These are phyloP conservation scores for Mixornis gularis DNA, from an alignment of 2,113 vertebrate species.

Conservation along the genomic window DNA sequence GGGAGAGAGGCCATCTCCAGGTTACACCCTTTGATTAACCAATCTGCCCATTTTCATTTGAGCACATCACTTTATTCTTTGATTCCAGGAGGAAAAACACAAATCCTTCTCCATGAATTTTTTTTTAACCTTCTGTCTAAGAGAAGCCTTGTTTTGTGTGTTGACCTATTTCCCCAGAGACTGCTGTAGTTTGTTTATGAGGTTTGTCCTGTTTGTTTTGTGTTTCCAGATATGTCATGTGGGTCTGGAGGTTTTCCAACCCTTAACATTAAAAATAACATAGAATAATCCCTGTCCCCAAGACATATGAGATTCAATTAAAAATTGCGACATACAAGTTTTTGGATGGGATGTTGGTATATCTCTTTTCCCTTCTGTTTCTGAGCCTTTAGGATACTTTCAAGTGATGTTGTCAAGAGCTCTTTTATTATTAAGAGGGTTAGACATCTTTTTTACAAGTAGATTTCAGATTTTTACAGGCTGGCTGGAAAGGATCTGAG, in stretches of 20 bases:
- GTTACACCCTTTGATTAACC: not conserved
- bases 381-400: not conserved
- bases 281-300: not conserved
- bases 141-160: not conserved
- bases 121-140: not conserved
- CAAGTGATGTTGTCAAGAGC: not conserved
- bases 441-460: not conserved
- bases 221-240: constrained; percentile 19
- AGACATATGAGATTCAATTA: not conserved
- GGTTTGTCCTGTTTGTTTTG: constrained; percentile 50
- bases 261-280: constrained; percentile 17
- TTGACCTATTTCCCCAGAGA: constrained; percentile 27
- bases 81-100: not conserved
- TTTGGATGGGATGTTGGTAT: not conserved
- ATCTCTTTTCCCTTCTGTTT: not conserved
- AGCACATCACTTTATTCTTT: not conserved
- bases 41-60: not conserved
- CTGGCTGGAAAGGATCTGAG: not conserved
- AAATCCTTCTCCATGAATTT: not conserved
- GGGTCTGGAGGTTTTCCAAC: constrained; percentile 29
- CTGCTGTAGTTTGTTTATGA: constrained; percentile 33
- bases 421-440: not conserved
- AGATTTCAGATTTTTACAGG: not conserved
- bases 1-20: not conserved
- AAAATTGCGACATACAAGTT: not conserved